Conservation (phyloP, 2,797 vertebrate species). For the Pseudochirops corinnae region DNA sequence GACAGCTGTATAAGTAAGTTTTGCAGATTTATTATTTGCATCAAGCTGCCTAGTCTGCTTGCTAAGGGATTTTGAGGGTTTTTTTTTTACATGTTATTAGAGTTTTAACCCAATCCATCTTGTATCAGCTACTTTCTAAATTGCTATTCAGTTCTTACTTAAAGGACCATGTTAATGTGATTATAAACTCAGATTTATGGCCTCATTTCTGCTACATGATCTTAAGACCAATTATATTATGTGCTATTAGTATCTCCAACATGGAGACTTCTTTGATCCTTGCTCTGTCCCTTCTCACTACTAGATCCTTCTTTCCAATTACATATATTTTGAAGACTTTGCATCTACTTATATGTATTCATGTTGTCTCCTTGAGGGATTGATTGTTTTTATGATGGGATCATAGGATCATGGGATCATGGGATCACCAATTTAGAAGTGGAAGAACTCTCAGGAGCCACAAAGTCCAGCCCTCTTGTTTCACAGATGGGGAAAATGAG, state of each 20-base stretch:
- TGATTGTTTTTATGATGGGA: background rate
- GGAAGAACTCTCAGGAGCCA: background rate
- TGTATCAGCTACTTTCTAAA: background rate
- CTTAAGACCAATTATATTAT: background rate
- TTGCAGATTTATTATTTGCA: background rate
- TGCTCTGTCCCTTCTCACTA: background rate
- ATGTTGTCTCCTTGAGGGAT: background rate
- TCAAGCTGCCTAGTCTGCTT: background rate
- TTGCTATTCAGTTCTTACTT: background rate
- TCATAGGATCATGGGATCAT: background rate
- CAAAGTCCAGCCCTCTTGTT: background rate
- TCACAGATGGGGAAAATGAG: slow-evolving; percentile 33
- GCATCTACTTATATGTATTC: background rate
- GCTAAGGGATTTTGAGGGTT: background rate
- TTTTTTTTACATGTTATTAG: background rate
- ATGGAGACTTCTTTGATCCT: background rate
- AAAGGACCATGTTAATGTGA: background rate
- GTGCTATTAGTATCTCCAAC: background rate
- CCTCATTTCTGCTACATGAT: background rate
- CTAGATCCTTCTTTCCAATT: background rate
- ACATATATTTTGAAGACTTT: background rate
- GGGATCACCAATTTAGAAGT: background rate
- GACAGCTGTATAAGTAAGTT: background rate
- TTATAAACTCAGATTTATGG: background rate
- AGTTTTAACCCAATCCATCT: background rate